These are phyloP conservation scores for Ciconia maguari DNA, from an alignment of 2,113 vertebrate species.

Conservation along the genomic window DNA sequence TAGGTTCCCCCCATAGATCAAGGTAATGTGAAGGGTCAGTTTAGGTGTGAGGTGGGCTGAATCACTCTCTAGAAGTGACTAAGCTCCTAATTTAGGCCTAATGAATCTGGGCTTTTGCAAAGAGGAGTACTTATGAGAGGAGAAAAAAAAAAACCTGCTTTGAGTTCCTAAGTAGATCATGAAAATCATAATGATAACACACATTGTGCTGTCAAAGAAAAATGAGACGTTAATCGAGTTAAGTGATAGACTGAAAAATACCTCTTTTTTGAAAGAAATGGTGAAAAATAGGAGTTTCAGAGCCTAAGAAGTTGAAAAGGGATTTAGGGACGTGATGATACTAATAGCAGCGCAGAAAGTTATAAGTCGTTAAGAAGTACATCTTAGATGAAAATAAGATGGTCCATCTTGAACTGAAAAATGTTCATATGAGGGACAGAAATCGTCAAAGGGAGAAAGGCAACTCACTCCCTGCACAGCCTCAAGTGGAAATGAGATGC, in stretches of 20 bases:
- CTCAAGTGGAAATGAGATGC: background rate
- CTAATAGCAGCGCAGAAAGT: background rate
- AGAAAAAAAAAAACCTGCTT: background rate
- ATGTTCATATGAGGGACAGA: background rate
- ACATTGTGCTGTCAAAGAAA: conserved; percentile 45
- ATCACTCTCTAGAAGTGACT: background rate
- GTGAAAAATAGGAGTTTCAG: background rate
- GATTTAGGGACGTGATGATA: background rate
- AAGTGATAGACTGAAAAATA: conserved; percentile 21
- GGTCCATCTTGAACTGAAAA: background rate
- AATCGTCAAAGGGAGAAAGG: background rate
- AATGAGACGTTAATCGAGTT: conserved; percentile 14
- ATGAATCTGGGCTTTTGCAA: background rate
- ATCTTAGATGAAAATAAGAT: background rate
- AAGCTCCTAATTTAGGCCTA: background rate
- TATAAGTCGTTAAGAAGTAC: background rate
- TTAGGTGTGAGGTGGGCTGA: background rate
- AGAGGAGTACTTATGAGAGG: background rate
- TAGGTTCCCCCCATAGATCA: background rate
- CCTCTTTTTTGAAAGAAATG: background rate
- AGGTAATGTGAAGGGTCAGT: background rate
- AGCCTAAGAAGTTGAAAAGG: background rate
- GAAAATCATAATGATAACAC: conserved; percentile 24
- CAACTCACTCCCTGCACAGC: background rate
- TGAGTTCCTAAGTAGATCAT: conserved; percentile 11